Conservation (phyloP, 2,797 vertebrate genomes). For the Pelochelys cantorii region DNA sequence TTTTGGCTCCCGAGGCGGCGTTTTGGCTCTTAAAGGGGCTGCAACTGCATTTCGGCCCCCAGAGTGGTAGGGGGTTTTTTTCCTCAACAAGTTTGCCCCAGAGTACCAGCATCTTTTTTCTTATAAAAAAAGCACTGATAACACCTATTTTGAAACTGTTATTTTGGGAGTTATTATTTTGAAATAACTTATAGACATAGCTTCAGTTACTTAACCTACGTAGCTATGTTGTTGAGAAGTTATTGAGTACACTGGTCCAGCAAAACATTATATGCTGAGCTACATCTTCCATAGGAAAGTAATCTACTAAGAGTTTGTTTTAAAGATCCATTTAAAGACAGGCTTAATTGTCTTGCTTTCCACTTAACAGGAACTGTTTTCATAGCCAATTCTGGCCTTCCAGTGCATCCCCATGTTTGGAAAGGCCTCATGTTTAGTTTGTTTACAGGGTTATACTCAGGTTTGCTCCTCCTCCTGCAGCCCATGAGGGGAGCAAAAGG, state of each 20-base stretch:
- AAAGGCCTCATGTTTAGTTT: neutral
- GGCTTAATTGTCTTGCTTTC: neutral
- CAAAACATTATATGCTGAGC: neutral
- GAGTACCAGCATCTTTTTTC: too few relatives aligned
- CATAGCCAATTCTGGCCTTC: neutral
- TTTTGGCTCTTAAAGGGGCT: too few relatives aligned
- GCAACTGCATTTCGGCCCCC: too few relatives aligned
- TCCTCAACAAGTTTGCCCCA: too few relatives aligned
- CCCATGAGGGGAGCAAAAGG: neutral
- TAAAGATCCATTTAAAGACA: neutral
- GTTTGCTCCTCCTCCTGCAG: neutral
- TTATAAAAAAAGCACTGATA: too few relatives aligned
- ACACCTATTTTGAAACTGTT: too few relatives aligned
- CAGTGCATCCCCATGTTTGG: neutral
- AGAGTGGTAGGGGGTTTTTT: too few relatives aligned
- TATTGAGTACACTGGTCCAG: neutral
- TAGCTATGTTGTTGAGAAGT: neutral
- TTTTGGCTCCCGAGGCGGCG: too few relatives aligned
- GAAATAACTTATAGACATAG: too few relatives aligned
- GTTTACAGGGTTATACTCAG: neutral
- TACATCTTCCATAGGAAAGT: constrained; percentile 3
- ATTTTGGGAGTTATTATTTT: too few relatives aligned
- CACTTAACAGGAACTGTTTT: neutral
- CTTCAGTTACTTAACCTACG: constrained; percentile 16
- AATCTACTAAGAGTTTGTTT: neutral